phyloP scores from a whole-genome alignment of 2,888 invertebrate species.

The Pycnomerus fuliginosus region DNA sequence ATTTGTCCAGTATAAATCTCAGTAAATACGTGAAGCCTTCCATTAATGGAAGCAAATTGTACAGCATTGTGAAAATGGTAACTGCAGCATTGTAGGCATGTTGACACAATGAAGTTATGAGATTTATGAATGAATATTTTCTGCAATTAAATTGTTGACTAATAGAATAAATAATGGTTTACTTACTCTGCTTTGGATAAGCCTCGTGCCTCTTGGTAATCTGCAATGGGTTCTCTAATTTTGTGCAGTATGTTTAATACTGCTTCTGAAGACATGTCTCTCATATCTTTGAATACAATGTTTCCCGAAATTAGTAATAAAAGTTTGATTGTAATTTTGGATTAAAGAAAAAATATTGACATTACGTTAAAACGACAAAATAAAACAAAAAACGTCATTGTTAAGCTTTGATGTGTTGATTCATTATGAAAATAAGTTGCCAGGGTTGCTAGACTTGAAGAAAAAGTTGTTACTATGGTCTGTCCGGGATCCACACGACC shows the following conservation, averaged over 20 bases:
- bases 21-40: constrained; percentile 43
- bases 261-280: no score
- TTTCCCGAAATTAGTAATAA: no score
- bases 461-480: no score
- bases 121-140: constrained; percentile 41
- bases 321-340: no score
- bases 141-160: constrained; percentile 34
- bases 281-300: no score
- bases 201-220: constrained; percentile 45
- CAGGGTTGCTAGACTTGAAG: no score
- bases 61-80: constrained; percentile 44
- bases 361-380: no score
- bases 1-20: constrained; percentile 46
- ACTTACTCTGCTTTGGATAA: constrained; percentile 43
- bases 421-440: no score
- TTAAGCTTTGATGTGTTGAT: no score
- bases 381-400: no score
- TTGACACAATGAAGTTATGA: constrained; percentile 43
- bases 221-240: constrained; percentile 42
- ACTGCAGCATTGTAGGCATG: constrained; percentile 43
- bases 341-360: no score
- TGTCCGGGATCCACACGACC: no score
- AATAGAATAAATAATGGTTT: background rate
- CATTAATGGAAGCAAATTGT: constrained; percentile 40
- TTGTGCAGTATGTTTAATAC: background rate